Evolutionary conservation across 1,140 invertebrate genomes (phyloP), one percentile per base, ranked within the genome.

Genomic region (Drosophila nebulosa): DNA sequence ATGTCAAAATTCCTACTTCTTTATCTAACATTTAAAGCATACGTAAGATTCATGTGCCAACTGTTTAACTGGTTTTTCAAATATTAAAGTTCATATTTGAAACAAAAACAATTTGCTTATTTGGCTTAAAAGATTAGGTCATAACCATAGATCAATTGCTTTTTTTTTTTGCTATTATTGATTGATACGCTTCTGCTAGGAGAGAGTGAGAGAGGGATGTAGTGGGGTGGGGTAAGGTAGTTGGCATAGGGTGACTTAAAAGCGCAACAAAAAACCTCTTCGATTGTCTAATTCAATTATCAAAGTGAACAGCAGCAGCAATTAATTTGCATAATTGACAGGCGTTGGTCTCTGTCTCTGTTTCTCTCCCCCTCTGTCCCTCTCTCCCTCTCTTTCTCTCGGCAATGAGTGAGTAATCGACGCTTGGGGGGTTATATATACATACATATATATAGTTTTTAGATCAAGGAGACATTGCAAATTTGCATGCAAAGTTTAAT

Each of bases 401-500:
- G 53, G 63, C 21, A 52, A 52, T 35, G 63, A 65, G 39, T 55
- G 66, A 65, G 39, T 55, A 35, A 61, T 59, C 57, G 53, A 24
- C 39, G 9, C 39, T 66, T 52, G 26, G 39, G 64, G 62, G 60
- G 59, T 39, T 9, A 42, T 9, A 42, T n/a, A 18, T 18, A 42
- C 16, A 18, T 42, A 42, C 3, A 18, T 35, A 30, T 66, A 63
- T 59, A 30, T 60, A 56, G 61, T 75, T 69, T 89, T 78, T 86
- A 60, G 83, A 83, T 86, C 79, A 89, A 88, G 83, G 66, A 71
- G 84, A 89, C 85, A 86, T 83, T 84, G 83, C 89, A 89, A 84
- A 79, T 63, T 63, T 68, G 75, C 79, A 83, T 76, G 68, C 85
- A 88, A 88, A 88, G 83, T 88, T 86, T 81, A 86, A 88, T 88